A percentile compares a stretch with the other conserved stretches of the same genome.
Evolutionary conservation across 2,797 vertebrate species (phyloP).

Genomic region (Myripristis jacobus): DNA sequence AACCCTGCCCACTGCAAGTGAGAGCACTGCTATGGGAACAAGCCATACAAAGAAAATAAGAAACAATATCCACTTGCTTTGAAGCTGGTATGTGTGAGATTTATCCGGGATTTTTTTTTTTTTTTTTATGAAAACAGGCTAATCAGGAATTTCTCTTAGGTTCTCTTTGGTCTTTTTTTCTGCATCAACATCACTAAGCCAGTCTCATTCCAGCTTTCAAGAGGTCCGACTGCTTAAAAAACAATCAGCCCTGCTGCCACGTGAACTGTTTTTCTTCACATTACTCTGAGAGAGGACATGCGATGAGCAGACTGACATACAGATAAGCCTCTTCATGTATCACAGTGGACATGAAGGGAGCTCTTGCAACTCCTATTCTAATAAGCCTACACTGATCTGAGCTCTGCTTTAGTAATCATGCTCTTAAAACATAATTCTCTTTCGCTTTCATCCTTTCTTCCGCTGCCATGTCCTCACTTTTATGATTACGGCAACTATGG

Average conservation of each 20-base stretch:
- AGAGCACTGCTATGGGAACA: slow-evolving; percentile 34
- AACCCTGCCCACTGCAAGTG: slow-evolving; percentile 29
- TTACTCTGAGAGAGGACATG: slow-evolving; percentile 40
- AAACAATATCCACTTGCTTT: slow-evolving; percentile 20
- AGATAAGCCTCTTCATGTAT: slow-evolving; percentile 64
- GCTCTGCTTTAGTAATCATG: slow-evolving; percentile 69
- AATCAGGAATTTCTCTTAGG: slow-evolving; percentile 17
- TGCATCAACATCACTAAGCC: slow-evolving; percentile 43
- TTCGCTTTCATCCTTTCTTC: slow-evolving; percentile 67
- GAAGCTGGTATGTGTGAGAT: too few species aligned
- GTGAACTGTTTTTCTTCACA: slow-evolving; percentile 51
- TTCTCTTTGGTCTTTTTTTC: slow-evolving; percentile 34
- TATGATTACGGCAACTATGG: slow-evolving; percentile 57
- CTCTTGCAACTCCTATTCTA: slow-evolving; percentile 56
- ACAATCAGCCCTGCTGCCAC: slow-evolving; percentile 43
- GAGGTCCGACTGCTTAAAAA: slow-evolving; percentile 42
- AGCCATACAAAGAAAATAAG: background rate
- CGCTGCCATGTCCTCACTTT: slow-evolving; percentile 60
- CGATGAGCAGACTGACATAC: slow-evolving; percentile 45
- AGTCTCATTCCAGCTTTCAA: slow-evolving; percentile 1
- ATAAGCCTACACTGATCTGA: slow-evolving; percentile 63
- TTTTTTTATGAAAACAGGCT: slow-evolving; percentile 18
- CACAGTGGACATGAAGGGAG: slow-evolving; percentile 67
- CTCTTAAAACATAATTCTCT: slow-evolving; percentile 67
- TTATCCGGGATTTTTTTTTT: too few species aligned